phyloP scores from a whole-genome alignment of 2,113 vertebrate species.

The Rhea americana region DNA sequence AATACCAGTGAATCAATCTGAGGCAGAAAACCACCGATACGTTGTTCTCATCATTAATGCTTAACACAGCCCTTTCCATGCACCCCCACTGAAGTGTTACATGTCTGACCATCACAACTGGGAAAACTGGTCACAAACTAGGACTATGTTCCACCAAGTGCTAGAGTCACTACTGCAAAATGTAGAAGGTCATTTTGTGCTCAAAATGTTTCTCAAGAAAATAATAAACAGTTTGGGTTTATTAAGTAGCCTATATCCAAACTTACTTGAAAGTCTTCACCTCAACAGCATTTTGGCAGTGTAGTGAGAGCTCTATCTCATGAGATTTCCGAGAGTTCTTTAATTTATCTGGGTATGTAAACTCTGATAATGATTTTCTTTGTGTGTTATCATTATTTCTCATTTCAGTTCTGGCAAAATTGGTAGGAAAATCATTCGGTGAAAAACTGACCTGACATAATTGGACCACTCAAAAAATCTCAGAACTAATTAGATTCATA shows the following conservation, averaged over 20 bases:
- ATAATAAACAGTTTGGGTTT: background rate
- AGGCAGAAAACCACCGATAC: background rate
- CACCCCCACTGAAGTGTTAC: background rate
- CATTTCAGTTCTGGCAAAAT: background rate
- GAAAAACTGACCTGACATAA: background rate
- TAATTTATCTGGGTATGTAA: background rate
- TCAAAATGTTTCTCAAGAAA: background rate
- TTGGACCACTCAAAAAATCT: background rate
- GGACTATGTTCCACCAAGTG: background rate
- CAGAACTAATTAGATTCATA: accelerated
- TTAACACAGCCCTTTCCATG: accelerated
- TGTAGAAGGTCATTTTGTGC: accelerated
- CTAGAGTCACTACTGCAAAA: background rate
- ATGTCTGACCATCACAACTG: background rate
- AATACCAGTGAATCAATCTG: background rate
- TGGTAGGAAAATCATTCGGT: background rate
- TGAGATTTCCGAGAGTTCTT: background rate
- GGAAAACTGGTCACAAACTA: background rate
- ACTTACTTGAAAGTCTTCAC: background rate
- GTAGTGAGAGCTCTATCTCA: background rate
- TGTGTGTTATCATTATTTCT: background rate
- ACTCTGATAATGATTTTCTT: background rate
- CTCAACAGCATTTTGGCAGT: background rate
- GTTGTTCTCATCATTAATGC: background rate
- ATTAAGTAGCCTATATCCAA: background rate